A percentile compares a stretch with the other conserved stretches of the same genome.
phyloP scores from a whole-genome alignment of 2,113 vertebrate species.

The Salvelinus fontinalis region DNA sequence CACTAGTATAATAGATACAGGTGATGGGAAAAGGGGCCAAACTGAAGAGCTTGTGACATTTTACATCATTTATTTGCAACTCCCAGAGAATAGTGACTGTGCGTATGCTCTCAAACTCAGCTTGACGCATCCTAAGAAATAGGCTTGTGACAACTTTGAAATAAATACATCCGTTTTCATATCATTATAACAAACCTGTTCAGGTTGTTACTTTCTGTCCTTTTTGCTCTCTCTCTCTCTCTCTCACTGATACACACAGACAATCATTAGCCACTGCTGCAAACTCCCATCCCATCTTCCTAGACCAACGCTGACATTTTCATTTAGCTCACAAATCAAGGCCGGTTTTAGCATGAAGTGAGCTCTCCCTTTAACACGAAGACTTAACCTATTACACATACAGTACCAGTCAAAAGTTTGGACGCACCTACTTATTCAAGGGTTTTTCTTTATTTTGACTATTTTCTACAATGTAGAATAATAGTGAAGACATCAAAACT shows the following conservation, averaged over 20 bases:
- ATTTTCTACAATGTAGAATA: too few species aligned
- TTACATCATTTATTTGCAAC: too few species aligned
- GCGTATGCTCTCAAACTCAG: not conserved
- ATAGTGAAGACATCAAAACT: too few species aligned
- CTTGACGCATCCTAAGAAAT: too few species aligned
- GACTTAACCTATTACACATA: not conserved
- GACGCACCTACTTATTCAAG: too few species aligned
- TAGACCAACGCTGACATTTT: not conserved
- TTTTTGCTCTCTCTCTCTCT: not conserved
- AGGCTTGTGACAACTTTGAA: too few species aligned
- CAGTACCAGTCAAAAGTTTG: too few species aligned
- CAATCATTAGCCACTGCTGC: not conserved
- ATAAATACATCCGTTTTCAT: too few species aligned
- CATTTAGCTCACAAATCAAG: not conserved
- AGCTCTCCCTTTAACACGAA: too few species aligned
- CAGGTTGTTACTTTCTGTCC: not conserved
- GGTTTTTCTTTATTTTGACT: too few species aligned
- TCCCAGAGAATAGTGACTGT: not conserved
- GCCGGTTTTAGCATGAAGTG: not conserved
- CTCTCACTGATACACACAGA: not conserved
- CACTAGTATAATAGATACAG: conserved; percentile 48
- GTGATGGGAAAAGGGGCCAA: conserved; percentile 8
- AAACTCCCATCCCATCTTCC: not conserved
- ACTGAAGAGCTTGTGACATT: too few species aligned
- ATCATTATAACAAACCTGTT: too few species aligned